phyloP scores from a whole-genome alignment of 2,113 vertebrate genomes.

The Labeo catla region DNA sequence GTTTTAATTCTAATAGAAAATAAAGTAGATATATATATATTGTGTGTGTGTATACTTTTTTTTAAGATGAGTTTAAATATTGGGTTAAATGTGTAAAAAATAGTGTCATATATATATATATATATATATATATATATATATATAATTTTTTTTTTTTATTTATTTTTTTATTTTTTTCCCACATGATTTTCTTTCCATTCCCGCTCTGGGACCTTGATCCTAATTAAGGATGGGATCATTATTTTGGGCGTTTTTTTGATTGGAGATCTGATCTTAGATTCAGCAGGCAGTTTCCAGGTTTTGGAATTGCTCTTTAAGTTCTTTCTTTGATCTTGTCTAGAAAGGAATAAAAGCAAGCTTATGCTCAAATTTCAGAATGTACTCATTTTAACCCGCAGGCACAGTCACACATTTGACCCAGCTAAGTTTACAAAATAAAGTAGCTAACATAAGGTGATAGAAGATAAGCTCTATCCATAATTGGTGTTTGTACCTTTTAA shows the following conservation, averaged over 20 bases:
- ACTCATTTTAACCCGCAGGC: not conserved
- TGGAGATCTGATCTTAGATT: not conserved
- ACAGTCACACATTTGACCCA: not conserved
- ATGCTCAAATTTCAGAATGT: not conserved
- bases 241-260: not conserved
- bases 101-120: too few relatives aligned
- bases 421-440: not conserved
- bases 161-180: too few relatives aligned
- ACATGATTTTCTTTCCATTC: too few relatives aligned
- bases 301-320: not conserved
- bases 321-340: conserved; percentile 8
- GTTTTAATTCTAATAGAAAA: too few relatives aligned
- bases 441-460: not conserved
- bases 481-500: not conserved
- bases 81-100: too few relatives aligned
- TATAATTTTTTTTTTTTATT: too few relatives aligned
- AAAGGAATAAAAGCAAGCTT: not conserved
- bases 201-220: not conserved
- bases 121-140: too few relatives aligned
- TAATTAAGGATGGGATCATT: not conserved
- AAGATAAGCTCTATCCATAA: not conserved
- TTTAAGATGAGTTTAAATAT: too few relatives aligned
- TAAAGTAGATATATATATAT: too few relatives aligned
- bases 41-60: too few relatives aligned
- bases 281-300: not conserved